Percentiles rank a stretch among this genome's conserved stretches.
phyloP scores from a whole-genome alignment of 2,113 vertebrate genomes.

The Poeciliopsis prolifica region DNA sequence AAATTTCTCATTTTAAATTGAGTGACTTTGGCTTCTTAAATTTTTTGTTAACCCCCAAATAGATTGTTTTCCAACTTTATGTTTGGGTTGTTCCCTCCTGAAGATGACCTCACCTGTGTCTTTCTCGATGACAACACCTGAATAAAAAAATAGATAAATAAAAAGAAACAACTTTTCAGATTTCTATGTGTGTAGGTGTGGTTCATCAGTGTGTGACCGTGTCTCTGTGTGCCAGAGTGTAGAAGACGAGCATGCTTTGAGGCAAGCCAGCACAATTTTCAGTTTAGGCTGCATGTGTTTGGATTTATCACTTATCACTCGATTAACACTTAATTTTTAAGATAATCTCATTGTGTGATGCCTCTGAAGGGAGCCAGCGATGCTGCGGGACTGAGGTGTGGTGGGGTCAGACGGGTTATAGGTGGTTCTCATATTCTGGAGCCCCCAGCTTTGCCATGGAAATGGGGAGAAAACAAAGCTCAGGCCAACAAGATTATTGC shows the following conservation, averaged over 20 bases:
- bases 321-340: background rate
- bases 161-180: constrained; percentile 33
- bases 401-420: constrained; percentile 57
- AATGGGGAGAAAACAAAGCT: constrained; percentile 42
- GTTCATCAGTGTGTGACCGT: background rate
- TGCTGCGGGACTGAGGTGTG: constrained; percentile 56
- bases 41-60: constrained; percentile 1
- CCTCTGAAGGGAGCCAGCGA: constrained; percentile 21
- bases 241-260: background rate
- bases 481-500: background rate
- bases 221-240: background rate
- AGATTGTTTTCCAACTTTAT: background rate
- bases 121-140: constrained; percentile 56
- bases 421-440: constrained; percentile 45
- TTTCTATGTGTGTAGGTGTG: background rate
- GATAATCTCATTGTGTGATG: constrained; percentile 21
- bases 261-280: background rate
- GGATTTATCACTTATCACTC: background rate
- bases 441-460: constrained; percentile 34
- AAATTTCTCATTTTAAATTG: background rate
- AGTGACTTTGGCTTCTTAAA: background rate
- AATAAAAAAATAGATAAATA: background rate
- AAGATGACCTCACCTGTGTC: constrained; percentile 56
- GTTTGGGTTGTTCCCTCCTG: background rate
- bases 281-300: constrained; percentile 7